These are phyloP conservation scores for Tiliqua scincoides DNA, from an alignment of 2,113 vertebrate species.

Conservation along the genomic window DNA sequence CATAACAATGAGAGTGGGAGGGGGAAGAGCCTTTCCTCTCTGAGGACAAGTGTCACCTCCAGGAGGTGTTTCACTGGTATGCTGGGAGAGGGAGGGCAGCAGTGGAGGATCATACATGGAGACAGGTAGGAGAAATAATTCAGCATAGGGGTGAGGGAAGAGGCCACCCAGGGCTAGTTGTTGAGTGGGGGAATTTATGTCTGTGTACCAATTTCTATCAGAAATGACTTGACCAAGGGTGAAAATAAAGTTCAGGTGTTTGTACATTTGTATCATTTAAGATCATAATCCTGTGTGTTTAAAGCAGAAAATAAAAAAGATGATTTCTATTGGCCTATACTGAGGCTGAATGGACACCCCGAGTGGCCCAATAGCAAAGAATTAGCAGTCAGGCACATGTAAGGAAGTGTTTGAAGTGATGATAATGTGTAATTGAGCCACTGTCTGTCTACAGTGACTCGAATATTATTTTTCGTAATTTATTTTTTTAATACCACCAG, in stretches of 20 bases:
- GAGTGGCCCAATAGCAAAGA: not conserved
- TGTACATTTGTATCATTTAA: not conserved
- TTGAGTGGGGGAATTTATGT: too few species aligned
- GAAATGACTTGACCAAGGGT: not conserved
- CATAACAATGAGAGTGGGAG: not conserved
- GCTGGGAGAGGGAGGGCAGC: not conserved
- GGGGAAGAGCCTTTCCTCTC: accelerated
- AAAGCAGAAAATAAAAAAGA: not conserved
- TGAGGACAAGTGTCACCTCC: not conserved
- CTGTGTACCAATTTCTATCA: not conserved
- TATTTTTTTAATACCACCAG: not conserved
- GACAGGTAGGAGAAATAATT: not conserved
- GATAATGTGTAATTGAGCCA: not conserved
- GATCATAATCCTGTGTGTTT: not conserved
- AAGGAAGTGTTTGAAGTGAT: not conserved
- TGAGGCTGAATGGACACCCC: not conserved
- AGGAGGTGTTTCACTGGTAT: not conserved
- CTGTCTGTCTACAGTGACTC: not conserved
- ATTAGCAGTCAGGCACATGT: not conserved
- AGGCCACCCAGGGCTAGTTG: not conserved
- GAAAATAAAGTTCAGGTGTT: not conserved
- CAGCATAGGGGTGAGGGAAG: not conserved
- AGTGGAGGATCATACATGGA: not conserved
- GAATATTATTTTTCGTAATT: not conserved
- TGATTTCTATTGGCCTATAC: not conserved